These are phyloP conservation scores for Tor tambroides DNA, from an alignment of 2,113 vertebrate species.

Conservation along the genomic window DNA sequence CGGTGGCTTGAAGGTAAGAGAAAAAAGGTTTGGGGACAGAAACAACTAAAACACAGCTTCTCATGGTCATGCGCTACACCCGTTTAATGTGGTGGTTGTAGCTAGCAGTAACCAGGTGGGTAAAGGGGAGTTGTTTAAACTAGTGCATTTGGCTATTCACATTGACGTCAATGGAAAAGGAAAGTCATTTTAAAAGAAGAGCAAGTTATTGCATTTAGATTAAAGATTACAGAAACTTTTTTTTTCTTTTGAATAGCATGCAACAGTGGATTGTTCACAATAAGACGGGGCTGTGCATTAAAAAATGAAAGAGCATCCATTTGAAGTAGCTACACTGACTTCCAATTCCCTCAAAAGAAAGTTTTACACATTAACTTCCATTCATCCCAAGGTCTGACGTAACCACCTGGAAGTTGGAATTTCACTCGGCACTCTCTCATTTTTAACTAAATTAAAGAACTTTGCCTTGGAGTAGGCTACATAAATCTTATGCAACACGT, in stretches of 20 bases:
- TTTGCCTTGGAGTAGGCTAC: conserved; percentile 7
- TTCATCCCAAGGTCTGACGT: background rate
- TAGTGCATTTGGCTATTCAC: background rate
- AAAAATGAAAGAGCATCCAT: background rate
- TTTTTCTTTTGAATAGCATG: background rate
- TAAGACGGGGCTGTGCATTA: background rate
- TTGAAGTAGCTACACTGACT: background rate
- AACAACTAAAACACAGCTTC: background rate
- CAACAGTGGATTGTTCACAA: background rate
- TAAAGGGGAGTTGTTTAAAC: background rate
- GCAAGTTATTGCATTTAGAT: conserved; percentile 8
- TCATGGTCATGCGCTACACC: background rate
- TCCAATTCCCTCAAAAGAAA: background rate
- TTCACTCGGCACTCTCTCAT: background rate
- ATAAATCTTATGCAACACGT: conserved; percentile 29
- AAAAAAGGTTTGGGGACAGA: background rate
- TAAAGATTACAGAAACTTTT: background rate
- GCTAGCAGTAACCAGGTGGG: background rate
- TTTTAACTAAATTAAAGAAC: background rate
- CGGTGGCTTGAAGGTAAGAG: too few species aligned
- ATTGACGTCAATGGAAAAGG: background rate
- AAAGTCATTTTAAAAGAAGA: background rate
- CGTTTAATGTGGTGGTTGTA: background rate
- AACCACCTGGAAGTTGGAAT: background rate
- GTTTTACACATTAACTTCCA: background rate